Percentiles rank a stretch among this genome's conserved stretches.
phyloP scores from a whole-genome alignment of 2,888 invertebrate genomes.

The Blastobasis lacticolella region DNA sequence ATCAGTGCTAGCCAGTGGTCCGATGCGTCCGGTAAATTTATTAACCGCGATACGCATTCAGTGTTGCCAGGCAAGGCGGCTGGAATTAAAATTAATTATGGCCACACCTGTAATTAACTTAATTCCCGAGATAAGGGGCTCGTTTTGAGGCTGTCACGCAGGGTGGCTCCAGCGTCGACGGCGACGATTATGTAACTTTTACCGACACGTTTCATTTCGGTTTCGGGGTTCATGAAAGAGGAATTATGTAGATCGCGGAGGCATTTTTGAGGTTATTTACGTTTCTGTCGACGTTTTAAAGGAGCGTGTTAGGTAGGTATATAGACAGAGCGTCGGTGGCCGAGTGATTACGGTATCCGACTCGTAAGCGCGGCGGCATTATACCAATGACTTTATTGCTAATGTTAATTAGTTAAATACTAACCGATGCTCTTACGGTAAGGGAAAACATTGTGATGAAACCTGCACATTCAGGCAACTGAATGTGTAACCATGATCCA shows the following conservation, averaged over 20 bases:
- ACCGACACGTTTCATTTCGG: not conserved
- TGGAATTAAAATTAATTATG: conserved; percentile 73
- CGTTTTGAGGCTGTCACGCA: conserved; percentile 39
- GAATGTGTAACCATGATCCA: too few species aligned
- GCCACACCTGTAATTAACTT: conserved; percentile 72
- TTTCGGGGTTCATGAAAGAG: not conserved
- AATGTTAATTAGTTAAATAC: too few species aligned
- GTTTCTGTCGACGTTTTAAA: too few species aligned
- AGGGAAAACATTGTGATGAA: too few species aligned
- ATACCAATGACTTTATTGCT: too few species aligned
- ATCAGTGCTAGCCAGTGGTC: conserved; percentile 56
- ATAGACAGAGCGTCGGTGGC: too few species aligned
- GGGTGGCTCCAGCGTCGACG: conserved; percentile 20
- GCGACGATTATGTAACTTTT: not conserved
- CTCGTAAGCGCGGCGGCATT: too few species aligned
- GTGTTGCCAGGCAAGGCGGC: conserved; percentile 68
- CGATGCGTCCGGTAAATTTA: conserved; percentile 67
- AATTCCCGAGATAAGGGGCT: conserved; percentile 58
- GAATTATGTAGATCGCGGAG: not conserved
- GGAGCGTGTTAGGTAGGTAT: too few species aligned
- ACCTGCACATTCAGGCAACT: too few species aligned
- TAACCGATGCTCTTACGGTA: too few species aligned
- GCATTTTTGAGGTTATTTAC: not conserved
- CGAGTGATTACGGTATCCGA: too few species aligned
- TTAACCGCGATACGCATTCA: conserved; percentile 72